These are phyloP conservation scores for Semotilus atromaculatus DNA, from an alignment of 2,797 vertebrate genomes.

Conservation along the genomic window DNA sequence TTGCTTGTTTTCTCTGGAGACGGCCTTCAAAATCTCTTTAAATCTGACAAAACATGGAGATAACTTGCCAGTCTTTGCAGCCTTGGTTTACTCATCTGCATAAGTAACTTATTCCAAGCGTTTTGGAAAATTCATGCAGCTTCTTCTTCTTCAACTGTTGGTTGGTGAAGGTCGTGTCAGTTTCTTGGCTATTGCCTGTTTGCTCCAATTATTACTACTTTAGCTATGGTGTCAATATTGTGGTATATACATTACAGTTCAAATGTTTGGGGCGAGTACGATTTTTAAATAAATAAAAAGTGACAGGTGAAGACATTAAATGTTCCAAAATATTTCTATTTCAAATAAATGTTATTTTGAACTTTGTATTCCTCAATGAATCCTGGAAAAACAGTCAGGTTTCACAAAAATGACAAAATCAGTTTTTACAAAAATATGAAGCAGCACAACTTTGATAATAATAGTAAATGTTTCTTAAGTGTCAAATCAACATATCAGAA, in stretches of 20 bases:
- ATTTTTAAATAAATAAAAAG: neutral
- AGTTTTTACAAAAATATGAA: neutral
- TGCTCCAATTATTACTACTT: neutral
- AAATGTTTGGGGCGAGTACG: neutral
- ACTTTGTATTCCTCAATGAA: too few species aligned
- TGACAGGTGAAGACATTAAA: neutral
- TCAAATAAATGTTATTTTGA: too few species aligned
- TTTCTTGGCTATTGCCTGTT: neutral
- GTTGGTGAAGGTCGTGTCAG: neutral
- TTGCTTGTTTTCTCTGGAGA: slow-evolving; percentile 1
- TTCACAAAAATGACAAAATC: too few species aligned
- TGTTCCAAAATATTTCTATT: neutral
- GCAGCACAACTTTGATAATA: neutral
- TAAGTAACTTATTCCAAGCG: neutral
- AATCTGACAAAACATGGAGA: neutral
- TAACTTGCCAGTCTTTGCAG: neutral
- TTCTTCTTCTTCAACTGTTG: neutral
- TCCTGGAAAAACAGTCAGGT: too few species aligned
- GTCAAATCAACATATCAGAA: neutral
- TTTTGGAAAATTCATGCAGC: neutral
- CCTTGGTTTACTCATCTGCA: slow-evolving; percentile 2
- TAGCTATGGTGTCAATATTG: neutral
- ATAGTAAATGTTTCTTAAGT: neutral
- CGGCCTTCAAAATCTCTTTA: slow-evolving; percentile 9
- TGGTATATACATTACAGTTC: neutral